Base-by-base conservation (phyloP, 1,140 invertebrate species). In the Teleogryllus occipitalis region DNA sequence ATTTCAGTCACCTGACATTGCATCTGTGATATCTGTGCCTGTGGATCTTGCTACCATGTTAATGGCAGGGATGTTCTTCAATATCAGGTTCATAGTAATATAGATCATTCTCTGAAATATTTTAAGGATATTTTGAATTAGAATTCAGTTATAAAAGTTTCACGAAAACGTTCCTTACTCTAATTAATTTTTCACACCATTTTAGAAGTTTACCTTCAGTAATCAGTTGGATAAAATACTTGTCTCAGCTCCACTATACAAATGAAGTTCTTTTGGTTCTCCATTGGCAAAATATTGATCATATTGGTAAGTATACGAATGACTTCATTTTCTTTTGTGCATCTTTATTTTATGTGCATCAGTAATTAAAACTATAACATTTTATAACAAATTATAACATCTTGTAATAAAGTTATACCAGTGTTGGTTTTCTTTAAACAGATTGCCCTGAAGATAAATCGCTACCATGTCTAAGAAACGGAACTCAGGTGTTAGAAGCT, bases 171-270 rank as follows among this genome's bases (percentile, higher is more conserved):
- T 22, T n/a, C 27, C 21, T 46, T 76, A 10, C 15, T 76, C 8
- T 46, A 15, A 77, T 77, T 8, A 8, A 3, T 18, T 77, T 54
- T 65, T 65, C 54, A 14, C 18, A 10, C 18, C 2, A 65, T 65
- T 65, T 65, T 65, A 65, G 84, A 39, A 84, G 85, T 8, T 81
- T 89, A n/a, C 89, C 89, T 0, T 82, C 81, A 7, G 90, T 87
- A 77, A 86, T 89, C 72, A 80, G 83, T 0, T 88, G 86, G 82
- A 76, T 90, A 15, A 87, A 89, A 82, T 90, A 89, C 81, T 65
- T 89, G 12, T 90, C 89, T 1, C 89, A 89, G 85, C 89, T 91
- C 82, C 86, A 87, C 75, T 90, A 88, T 82, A 84, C 85, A 14
- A 89, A 86, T 83, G 89, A 90, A 81, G 84, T 87, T 1, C 76